Evolutionary conservation across 2,797 vertebrate species (phyloP), one percentile per base, ranked within the genome.

Genomic region (Catamblyrhynchus diadema): DNA sequence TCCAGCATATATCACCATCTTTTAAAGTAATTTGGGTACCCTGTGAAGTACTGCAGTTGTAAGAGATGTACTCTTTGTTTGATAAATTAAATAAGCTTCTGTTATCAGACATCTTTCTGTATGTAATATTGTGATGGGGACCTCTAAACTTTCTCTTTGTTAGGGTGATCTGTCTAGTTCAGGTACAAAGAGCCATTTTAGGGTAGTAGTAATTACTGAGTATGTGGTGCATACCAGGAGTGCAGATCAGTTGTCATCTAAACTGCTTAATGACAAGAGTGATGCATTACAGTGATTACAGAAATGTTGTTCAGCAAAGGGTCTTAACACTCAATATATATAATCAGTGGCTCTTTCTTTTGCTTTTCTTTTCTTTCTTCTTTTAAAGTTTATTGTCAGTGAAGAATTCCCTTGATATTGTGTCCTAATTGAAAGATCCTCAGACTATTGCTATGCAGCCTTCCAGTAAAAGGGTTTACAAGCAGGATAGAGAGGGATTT

Each of bases 131-230:
- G 23, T 48, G 39, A 65, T 88, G 75, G 28, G 8, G 42, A 65
- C 69, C 48, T 91, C 89, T 92, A 60, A 89, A 67, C 65, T 77
- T 92, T 77, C 47, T 62, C 37, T 93, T 82, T 90, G 41, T 82
- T 78, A 19, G 14, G 14, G 12, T 35, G 57, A 85, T 85, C 64
- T 77, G 6, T 87, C 67, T 93, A 44, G 39, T 45, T 82, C 30
- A 66, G 23, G 22, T 70, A 91, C 67, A 73, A 94, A 87, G 82
- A 87, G 35, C 45, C 84, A 67, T 86, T 95, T 80, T 64, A 61
- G 37, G 53, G 14, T 33, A 44, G 53, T 51, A 45, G 61, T 94
- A 95, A 93, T 81, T 88, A 67, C 61, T 74, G 69, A 71, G 23
- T 83, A 35, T 41, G 10, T 80, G 66, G n/a, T 81, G 65, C 87